Evolutionary conservation across 2,888 invertebrate genomes (phyloP).

Genomic region (Seira ritae): DNA sequence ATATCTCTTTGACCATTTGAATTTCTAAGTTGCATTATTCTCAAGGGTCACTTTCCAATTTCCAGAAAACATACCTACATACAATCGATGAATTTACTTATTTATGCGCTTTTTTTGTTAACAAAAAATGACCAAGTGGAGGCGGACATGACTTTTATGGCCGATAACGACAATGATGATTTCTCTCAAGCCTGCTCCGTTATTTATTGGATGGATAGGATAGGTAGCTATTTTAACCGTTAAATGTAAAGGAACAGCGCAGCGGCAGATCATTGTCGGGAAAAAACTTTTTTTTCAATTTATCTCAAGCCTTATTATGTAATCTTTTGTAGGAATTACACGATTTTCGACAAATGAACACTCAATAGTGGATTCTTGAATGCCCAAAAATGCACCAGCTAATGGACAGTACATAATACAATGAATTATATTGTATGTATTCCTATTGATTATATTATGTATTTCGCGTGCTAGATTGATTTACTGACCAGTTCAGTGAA

Average conservation of each 20-base stretch:
- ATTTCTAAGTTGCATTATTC: not conserved
- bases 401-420: not conserved
- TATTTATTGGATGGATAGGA: not conserved
- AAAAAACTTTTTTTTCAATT: not conserved
- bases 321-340: conserved; percentile 40
- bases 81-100: too few species aligned
- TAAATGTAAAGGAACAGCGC: not conserved
- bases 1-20: too few species aligned
- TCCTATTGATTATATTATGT: conserved; percentile 23
- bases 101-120: not conserved
- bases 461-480: conserved; percentile 6
- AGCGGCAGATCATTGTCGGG: conserved; percentile 10
- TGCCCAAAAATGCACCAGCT: conserved; percentile 36
- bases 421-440: not conserved
- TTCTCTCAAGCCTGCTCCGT: not conserved
- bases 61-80: too few species aligned
- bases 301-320: conserved; percentile 37
- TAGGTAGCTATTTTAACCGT: not conserved
- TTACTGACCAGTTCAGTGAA: not conserved
- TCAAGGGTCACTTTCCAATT: conserved; percentile 38
- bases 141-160: conserved; percentile 43
- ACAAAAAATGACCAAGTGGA: conserved; percentile 1
- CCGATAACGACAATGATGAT: conserved; percentile 6
- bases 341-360: conserved; percentile 50
- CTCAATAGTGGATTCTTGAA: conserved; percentile 20